Evolutionary conservation across 2,113 vertebrate species (phyloP).

Genomic region (Motacilla tschutschensis): DNA sequence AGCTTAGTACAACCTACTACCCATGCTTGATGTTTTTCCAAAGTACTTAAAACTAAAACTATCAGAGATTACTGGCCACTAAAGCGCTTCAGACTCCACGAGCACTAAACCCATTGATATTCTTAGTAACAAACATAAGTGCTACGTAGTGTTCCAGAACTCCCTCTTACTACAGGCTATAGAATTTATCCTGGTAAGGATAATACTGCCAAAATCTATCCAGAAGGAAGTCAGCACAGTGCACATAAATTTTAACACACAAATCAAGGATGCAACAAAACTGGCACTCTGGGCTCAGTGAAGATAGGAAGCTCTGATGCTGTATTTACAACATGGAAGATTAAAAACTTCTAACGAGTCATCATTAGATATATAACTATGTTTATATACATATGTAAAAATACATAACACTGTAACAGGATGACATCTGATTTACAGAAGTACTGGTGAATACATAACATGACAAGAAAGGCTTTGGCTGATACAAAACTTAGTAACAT

Average conservation of each 20-base stretch:
- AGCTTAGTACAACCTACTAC: not conserved
- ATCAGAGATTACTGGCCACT: conserved; percentile 1
- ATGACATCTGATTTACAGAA: not conserved
- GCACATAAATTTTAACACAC: not conserved
- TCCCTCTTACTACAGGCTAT: not conserved
- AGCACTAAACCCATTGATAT: not conserved
- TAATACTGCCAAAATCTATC: not conserved
- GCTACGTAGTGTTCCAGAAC: not conserved
- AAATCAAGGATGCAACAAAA: not conserved
- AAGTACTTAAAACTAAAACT: conserved; percentile 19
- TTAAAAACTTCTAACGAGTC: not conserved
- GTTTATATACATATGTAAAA: not conserved
- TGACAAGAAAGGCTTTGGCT: not conserved
- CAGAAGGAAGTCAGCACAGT: not conserved
- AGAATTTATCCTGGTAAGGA: not conserved
- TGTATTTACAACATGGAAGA: not conserved
- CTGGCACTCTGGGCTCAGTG: not conserved
- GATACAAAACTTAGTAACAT: not conserved
- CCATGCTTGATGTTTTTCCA: not conserved
- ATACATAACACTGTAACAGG: not conserved
- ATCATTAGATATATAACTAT: not conserved
- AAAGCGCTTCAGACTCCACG: not conserved
- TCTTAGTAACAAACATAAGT: conserved; percentile 5
- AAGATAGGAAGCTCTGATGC: not conserved
- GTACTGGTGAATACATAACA: not conserved